Conservation (phyloP, 2,113 vertebrate species). For the Prolemur simus region DNA sequence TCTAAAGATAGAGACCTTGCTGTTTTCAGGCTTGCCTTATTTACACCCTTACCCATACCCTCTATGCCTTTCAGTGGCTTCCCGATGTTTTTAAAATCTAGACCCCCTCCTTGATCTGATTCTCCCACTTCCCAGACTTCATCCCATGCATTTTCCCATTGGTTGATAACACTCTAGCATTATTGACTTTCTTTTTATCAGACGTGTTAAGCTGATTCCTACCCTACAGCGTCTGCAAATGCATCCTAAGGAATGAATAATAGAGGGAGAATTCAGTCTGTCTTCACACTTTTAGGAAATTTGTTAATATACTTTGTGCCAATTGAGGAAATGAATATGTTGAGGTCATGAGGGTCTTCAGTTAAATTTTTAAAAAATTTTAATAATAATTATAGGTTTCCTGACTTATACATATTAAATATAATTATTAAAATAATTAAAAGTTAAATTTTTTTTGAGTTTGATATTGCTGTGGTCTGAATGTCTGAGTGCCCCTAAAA, state of each 20-base stretch:
- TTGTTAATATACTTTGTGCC: background rate
- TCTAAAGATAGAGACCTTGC: background rate
- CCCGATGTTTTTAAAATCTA: too few species aligned
- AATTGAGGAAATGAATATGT: background rate
- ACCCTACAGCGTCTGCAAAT: too few species aligned
- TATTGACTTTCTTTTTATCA: too few species aligned
- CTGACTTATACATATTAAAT: background rate
- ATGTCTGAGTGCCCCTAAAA: background rate
- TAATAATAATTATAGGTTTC: background rate
- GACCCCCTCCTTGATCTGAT: too few species aligned
- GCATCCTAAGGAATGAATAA: background rate
- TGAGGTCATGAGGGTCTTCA: background rate
- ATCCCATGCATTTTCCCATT: too few species aligned
- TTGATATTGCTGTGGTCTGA: background rate
- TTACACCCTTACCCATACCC: background rate
- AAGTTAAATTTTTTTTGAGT: background rate
- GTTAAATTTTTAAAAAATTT: background rate
- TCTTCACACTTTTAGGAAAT: background rate
- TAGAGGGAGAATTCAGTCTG: background rate
- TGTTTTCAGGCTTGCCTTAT: background rate
- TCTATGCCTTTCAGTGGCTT: background rate
- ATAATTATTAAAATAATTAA: background rate
- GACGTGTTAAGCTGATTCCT: too few species aligned
- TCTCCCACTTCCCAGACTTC: too few species aligned
- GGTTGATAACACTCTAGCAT: too few species aligned